phyloP scores from a whole-genome alignment of 35 echinoderm and acorn worm genomes.

The Apostichopus japonicus region DNA sequence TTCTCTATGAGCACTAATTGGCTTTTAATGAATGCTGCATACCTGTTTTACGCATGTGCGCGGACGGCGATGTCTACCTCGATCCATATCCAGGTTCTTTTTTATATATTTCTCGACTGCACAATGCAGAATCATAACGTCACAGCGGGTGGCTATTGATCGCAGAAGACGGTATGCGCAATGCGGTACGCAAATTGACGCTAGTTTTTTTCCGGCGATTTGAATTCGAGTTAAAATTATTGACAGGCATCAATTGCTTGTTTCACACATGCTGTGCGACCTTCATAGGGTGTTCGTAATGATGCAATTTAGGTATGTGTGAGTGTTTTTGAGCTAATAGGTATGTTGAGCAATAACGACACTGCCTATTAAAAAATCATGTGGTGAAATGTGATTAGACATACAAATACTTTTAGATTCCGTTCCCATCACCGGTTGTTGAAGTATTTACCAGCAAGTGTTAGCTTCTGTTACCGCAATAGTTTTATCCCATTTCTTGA shows the following conservation, averaged over 20 bases:
- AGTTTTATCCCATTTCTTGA: no score
- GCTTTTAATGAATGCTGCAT: slow-evolving; percentile 45
- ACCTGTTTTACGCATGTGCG: slow-evolving; percentile 59
- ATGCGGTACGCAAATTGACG: slow-evolving; percentile 28
- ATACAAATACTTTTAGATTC: slow-evolving; percentile 13
- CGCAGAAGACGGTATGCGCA: neutral
- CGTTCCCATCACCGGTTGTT: no score
- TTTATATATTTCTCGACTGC: neutral
- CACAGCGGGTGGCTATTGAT: slow-evolving; percentile 26
- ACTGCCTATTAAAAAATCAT: neutral
- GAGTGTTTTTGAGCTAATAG: neutral
- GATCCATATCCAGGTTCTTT: neutral
- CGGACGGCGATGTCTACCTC: neutral
- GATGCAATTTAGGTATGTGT: neutral
- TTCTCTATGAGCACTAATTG: slow-evolving; percentile 48
- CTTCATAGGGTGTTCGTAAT: neutral
- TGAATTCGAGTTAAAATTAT: neutral
- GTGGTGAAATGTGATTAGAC: slow-evolving; percentile 15
- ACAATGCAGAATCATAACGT: slow-evolving; percentile 7
- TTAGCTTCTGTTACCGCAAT: no score
- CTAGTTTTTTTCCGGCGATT: slow-evolving; percentile 42
- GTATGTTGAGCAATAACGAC: slow-evolving; percentile 17
- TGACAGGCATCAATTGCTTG: neutral
- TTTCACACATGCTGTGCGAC: neutral
- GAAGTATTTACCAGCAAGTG: no score